phyloP scores from a whole-genome alignment of 2,113 vertebrate genomes.

The Numida meleagris region DNA sequence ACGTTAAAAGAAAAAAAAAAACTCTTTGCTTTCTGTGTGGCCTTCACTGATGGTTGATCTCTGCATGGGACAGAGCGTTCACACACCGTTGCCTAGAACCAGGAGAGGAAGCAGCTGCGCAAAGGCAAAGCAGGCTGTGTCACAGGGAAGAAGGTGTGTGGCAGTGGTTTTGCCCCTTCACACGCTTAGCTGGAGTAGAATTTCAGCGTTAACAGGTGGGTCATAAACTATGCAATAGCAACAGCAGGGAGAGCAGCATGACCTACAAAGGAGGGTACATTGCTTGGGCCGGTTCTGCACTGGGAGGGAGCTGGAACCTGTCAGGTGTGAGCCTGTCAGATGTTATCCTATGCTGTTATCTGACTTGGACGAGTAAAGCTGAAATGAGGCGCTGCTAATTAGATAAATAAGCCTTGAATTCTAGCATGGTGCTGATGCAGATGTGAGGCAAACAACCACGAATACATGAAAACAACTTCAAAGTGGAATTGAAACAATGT shows the following conservation, averaged over 20 bases:
- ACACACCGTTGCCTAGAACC: neutral
- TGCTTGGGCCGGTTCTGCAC: neutral
- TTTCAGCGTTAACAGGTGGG: neutral
- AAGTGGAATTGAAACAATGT: slow-evolving; percentile 54
- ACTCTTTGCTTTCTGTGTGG: neutral
- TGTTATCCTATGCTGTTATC: neutral
- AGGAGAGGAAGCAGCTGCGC: neutral
- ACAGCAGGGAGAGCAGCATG: neutral
- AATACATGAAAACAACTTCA: slow-evolving; percentile 42
- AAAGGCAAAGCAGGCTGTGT: neutral
- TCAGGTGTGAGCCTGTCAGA: neutral
- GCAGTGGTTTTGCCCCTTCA: neutral
- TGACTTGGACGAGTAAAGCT: neutral
- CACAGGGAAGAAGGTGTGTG: neutral
- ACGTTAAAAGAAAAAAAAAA: neutral
- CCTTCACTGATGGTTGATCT: neutral
- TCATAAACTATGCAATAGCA: neutral
- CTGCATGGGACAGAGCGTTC: fast-evolving
- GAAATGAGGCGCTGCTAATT: neutral
- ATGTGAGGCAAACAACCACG: slow-evolving; percentile 23
- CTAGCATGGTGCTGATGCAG: neutral
- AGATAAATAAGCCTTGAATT: neutral
- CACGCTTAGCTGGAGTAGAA: neutral
- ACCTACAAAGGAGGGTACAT: neutral
- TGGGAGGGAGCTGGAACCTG: neutral